Evolutionary conservation across 1,140 invertebrate genomes (phyloP).

Genomic region (Copidosoma floridanum): DNA sequence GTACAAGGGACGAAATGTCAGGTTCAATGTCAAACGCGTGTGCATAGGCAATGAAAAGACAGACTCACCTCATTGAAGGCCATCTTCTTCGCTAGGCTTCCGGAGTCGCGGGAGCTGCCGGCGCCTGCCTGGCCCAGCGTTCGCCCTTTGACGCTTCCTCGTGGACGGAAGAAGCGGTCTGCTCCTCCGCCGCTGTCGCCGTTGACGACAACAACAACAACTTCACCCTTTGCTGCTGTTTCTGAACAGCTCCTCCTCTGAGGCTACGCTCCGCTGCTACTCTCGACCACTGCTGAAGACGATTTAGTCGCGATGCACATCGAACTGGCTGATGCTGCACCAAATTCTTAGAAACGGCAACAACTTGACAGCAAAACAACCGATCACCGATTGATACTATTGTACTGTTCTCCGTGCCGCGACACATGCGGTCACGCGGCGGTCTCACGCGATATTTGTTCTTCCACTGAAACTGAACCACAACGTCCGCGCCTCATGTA

Average conservation of each 20-base stretch:
- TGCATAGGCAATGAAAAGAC: neutral
- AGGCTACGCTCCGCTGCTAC: conserved; percentile 31
- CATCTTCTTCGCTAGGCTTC: conserved; percentile 55
- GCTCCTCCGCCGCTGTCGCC: conserved; percentile 23
- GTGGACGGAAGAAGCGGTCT: too few species aligned
- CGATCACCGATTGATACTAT: conserved; percentile 30
- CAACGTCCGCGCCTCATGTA: too few species aligned
- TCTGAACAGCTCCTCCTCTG: conserved; percentile 29
- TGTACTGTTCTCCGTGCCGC: conserved; percentile 45
- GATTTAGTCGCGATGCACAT: conserved; percentile 16
- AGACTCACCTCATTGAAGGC: conserved; percentile 55
- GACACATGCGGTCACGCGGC: conserved; percentile 51
- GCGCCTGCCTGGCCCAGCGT: conserved; percentile 52
- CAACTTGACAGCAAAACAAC: conserved; percentile 11
- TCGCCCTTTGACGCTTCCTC: too few species aligned
- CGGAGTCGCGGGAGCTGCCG: conserved; percentile 49
- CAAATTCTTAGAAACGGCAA: conserved; percentile 7
- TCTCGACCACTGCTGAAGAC: conserved; percentile 25
- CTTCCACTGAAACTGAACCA: neutral
- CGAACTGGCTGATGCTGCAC: too few species aligned
- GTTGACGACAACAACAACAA: conserved; percentile 24
- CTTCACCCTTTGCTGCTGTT: conserved; percentile 33
- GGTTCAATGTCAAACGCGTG: neutral
- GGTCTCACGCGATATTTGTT: neutral
- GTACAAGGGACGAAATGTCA: neutral